Percentiles rank a stretch among this genome's conserved stretches.
Evolutionary conservation across 1,140 invertebrate genomes (phyloP).

Genomic region (Carposina sasakii): DNA sequence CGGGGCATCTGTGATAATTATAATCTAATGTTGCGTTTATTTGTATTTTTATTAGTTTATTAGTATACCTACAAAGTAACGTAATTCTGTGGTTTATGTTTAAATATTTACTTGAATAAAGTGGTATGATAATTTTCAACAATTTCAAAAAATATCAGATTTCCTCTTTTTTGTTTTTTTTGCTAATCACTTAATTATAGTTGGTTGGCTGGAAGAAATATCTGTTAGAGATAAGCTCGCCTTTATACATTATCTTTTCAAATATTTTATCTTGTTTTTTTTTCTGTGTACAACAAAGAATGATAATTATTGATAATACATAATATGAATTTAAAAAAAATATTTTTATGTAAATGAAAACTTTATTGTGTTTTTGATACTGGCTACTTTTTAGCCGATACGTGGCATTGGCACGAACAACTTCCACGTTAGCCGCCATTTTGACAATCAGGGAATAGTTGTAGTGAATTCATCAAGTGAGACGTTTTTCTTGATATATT

Average conservation of each 20-base stretch:
- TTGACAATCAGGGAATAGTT: constrained; percentile 84
- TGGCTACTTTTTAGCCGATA: constrained; percentile 74
- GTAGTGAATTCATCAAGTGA: constrained; percentile 80
- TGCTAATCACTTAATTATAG: too few relatives aligned
- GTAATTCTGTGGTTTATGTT: background rate
- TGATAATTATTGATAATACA: too few relatives aligned
- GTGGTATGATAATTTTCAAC: background rate
- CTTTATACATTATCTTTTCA: too few relatives aligned
- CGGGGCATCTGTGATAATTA: too few relatives aligned
- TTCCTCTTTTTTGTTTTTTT: background rate
- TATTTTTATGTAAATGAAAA: too few relatives aligned
- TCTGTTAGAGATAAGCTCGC: too few relatives aligned
- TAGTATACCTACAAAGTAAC: too few relatives aligned
- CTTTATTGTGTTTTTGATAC: constrained; percentile 39
- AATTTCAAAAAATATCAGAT: background rate
- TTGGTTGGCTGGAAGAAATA: too few relatives aligned
- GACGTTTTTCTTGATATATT: constrained; percentile 77
- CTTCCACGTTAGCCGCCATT: constrained; percentile 83
- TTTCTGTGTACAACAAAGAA: background rate
- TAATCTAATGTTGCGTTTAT: too few relatives aligned
- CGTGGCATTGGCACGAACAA: constrained; percentile 83
- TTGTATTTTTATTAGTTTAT: too few relatives aligned
- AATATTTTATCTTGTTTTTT: background rate
- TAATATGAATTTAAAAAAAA: too few relatives aligned
- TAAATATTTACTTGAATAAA: background rate